These are phyloP conservation scores for Osmerus eperlanus DNA, from an alignment of 2,113 vertebrate species.

Conservation along the genomic window DNA sequence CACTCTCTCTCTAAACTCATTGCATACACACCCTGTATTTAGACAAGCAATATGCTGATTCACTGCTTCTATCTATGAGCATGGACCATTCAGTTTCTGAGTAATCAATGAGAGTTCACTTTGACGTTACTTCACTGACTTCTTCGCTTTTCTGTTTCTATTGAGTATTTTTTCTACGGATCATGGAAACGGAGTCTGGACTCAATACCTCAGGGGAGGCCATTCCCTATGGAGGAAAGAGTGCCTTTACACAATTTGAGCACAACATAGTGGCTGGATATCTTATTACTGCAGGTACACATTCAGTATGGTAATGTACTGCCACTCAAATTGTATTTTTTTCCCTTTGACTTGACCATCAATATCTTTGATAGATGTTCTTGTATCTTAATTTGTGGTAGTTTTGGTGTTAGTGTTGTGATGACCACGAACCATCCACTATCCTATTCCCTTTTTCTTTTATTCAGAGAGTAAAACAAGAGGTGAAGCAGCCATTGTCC, in stretches of 20 bases:
- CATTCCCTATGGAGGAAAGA: conserved; percentile 58
- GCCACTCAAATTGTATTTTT: not conserved
- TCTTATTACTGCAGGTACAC: conserved; percentile 87
- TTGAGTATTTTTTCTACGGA: conserved; percentile 20
- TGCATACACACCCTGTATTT: conserved; percentile 1
- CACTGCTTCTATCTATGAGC: not conserved
- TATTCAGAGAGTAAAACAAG: no score
- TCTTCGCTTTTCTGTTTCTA: not conserved
- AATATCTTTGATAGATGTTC: not conserved
- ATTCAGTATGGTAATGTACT: not conserved
- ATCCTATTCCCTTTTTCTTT: not conserved
- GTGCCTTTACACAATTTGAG: conserved; percentile 81
- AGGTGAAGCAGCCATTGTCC: no score
- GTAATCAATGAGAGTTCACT: not conserved
- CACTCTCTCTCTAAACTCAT: not conserved
- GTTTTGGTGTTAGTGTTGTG: no score
- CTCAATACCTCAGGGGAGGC: conserved; percentile 60
- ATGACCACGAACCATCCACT: not conserved
- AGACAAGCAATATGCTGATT: not conserved
- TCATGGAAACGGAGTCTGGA: conserved; percentile 58
- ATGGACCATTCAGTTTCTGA: not conserved
- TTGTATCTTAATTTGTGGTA: no score
- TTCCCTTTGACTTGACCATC: not conserved
- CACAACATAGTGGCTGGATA: conserved; percentile 93
- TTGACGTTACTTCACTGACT: not conserved